A percentile compares a stretch with the other conserved stretches of the same genome.
Evolutionary conservation across 1,140 invertebrate species (phyloP).

Genomic region (Metaphire vulgaris): DNA sequence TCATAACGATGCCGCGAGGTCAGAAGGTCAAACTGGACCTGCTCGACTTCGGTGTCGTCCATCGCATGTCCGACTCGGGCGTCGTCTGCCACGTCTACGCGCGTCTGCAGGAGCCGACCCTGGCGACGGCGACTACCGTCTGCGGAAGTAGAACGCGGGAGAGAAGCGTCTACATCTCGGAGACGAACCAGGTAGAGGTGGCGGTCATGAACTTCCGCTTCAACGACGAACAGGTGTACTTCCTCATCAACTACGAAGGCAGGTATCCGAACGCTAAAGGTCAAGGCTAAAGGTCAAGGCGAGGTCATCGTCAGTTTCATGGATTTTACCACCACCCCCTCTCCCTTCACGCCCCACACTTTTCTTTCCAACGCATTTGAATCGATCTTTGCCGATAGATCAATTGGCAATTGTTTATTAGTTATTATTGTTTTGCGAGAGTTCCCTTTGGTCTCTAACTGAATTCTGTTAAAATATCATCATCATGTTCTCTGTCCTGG

Average conservation of each 20-base stretch:
- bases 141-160: slow-evolving; percentile 26
- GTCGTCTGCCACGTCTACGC: slow-evolving; percentile 8
- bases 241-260: slow-evolving; percentile 27
- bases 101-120: background rate
- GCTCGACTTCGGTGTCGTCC: slow-evolving; percentile 9
- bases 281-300: too few relatives aligned
- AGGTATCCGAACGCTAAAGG: too few relatives aligned
- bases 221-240: slow-evolving; percentile 18
- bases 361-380: too few relatives aligned
- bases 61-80: background rate
- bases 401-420: too few relatives aligned
- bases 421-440: too few relatives aligned
- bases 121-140: slow-evolving; percentile 12
- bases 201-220: slow-evolving; percentile 1
- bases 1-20: slow-evolving; percentile 10
- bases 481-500: too few relatives aligned
- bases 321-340: too few relatives aligned
- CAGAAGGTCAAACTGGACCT: slow-evolving; percentile 29
- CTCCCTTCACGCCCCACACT: too few relatives aligned
- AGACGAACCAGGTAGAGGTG: slow-evolving; percentile 22
- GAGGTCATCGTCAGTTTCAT: too few relatives aligned
- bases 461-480: too few relatives aligned
- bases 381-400: too few relatives aligned
- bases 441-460: too few relatives aligned
- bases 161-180: slow-evolving; percentile 21